phyloP scores from a whole-genome alignment of 2,113 vertebrate species.

The Colius striatus region DNA sequence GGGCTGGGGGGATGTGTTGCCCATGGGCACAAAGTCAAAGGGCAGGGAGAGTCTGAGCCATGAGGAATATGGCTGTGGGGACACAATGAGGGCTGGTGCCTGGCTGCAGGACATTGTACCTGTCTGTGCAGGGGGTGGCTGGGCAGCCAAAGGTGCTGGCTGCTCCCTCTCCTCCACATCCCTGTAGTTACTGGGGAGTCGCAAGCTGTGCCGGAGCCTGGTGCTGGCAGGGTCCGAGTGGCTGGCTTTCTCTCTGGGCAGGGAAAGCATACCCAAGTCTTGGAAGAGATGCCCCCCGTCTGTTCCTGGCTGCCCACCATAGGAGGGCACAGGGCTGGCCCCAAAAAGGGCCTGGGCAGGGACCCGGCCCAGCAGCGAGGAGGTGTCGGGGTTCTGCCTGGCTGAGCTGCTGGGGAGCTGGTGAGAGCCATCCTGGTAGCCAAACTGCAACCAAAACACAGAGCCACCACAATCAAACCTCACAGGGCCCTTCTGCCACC shows the following conservation, averaged over 20 bases:
- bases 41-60: not conserved
- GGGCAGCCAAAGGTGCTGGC: not conserved
- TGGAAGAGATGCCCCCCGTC: constrained; percentile 87
- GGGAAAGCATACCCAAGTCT: constrained; percentile 83
- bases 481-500: not conserved
- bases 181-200: constrained; percentile 36
- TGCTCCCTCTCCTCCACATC: constrained; percentile 25
- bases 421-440: constrained; percentile 80
- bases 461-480: not conserved
- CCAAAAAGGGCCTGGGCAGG: constrained; percentile 67
- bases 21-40: not conserved
- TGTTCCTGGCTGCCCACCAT: constrained; percentile 76
- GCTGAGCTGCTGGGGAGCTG: constrained; percentile 46
- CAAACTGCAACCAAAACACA: constrained; percentile 78
- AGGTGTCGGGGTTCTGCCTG: constrained; percentile 41
- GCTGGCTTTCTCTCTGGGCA: constrained; percentile 80
- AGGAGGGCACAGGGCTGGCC: constrained; percentile 76
- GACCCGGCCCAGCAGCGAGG: constrained; percentile 68
- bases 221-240: constrained; percentile 52
- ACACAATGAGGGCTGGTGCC: not conserved
- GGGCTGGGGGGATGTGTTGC: fast-evolving
- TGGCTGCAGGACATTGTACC: constrained; percentile 27
- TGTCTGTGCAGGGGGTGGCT: not conserved
- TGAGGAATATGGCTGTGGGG: fast-evolving
- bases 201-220: constrained; percentile 75